phyloP scores from a whole-genome alignment of 2,888 invertebrate species.

The Salticus scenicus region DNA sequence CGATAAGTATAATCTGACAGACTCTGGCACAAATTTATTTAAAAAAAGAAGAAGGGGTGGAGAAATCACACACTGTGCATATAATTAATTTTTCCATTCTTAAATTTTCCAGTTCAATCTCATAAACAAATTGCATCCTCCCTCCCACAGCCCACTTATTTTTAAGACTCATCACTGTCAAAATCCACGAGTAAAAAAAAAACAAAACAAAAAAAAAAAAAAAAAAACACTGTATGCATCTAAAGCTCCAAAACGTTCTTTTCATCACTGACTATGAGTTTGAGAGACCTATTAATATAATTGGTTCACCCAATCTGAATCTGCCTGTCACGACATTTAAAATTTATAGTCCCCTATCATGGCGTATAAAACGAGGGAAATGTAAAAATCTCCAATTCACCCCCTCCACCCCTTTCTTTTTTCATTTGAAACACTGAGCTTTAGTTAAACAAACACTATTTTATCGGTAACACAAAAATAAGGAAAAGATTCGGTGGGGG shows the following conservation, averaged over 20 bases:
- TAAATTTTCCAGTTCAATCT: neutral
- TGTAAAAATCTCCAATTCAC: neutral
- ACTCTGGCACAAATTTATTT: no score
- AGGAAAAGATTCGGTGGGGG: conserved; percentile 20
- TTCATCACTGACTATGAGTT: neutral
- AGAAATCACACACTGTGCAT: no score
- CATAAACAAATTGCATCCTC: neutral
- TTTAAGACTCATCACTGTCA: neutral
- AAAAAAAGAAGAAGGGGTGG: no score
- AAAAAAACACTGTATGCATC: neutral
- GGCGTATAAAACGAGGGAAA: neutral
- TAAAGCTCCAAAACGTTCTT: neutral
- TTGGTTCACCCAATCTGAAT: conserved; percentile 52
- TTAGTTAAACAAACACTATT: conserved; percentile 64
- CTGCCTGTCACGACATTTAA: conserved; percentile 47
- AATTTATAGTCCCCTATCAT: conserved; percentile 55
- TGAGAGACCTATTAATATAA: conserved; percentile 34
- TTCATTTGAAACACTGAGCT: conserved; percentile 59
- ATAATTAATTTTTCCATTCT: neutral
- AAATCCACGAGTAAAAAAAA: neutral
- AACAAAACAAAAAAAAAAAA: no score
- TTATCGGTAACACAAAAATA: conserved; percentile 48
- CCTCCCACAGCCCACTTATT: neutral
- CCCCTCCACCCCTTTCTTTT: neutral
- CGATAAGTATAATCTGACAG: no score